Evolutionary conservation across 1,140 invertebrate genomes (phyloP).

Genomic region (Catajapyx aquilonaris): DNA sequence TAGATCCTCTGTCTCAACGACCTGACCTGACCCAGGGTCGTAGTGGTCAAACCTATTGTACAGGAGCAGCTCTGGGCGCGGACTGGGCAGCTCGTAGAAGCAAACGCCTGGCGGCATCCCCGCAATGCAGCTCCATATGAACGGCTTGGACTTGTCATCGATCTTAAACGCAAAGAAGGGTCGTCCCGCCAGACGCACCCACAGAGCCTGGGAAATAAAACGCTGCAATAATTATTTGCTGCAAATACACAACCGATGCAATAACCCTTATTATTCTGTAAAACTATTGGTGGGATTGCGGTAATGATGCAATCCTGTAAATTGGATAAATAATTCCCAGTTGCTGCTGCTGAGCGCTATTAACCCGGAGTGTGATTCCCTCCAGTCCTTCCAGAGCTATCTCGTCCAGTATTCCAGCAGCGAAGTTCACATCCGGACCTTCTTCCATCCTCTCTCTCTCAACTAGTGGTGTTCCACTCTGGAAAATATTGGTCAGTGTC

Average conservation of each 20-base stretch:
- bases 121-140: conserved; percentile 34
- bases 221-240: no score
- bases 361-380: conserved; percentile 50
- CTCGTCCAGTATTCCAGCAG: conserved; percentile 33
- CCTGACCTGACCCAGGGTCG: conserved; percentile 27
- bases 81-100: conserved; percentile 36
- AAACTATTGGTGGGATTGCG: no score
- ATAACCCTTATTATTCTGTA: no score
- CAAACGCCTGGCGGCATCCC: conserved; percentile 25
- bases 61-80: conserved; percentile 31
- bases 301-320: neutral
- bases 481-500: no score
- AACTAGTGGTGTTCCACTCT: no score
- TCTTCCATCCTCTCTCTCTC: no score
- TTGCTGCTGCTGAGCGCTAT: conserved; percentile 8
- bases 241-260: no score
- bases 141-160: conserved; percentile 22
- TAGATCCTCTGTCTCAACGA: conserved; percentile 26
- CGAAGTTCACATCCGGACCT: no score
- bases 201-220: conserved; percentile 20
- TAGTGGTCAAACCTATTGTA: conserved; percentile 36
- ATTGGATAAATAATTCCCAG: no score
- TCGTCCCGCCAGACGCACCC: conserved; percentile 22
- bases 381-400: conserved; percentile 60
- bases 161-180: conserved; percentile 19